These are phyloP conservation scores for Copsychus sechellarum DNA, from an alignment of 2,113 vertebrate genomes.

Conservation along the genomic window DNA sequence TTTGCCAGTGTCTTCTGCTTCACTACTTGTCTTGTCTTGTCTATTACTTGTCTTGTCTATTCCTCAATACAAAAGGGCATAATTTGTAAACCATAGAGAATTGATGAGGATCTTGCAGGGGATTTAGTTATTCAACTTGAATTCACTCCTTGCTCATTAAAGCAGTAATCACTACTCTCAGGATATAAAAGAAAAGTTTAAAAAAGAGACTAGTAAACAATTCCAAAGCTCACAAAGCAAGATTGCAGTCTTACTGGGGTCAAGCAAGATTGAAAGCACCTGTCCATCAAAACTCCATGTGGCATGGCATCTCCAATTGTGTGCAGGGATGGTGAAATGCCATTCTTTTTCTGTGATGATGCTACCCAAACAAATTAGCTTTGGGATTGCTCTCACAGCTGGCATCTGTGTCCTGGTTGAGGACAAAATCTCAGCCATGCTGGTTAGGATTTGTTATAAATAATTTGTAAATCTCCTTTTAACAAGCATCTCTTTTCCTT, in stretches of 20 bases:
- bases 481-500: neutral
- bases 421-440: neutral
- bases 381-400: neutral
- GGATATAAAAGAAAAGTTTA: neutral
- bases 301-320: neutral
- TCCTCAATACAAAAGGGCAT: neutral
- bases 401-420: neutral
- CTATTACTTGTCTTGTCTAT: neutral
- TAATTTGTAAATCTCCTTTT: neutral
- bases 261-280: neutral
- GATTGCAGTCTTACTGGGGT: neutral
- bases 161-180: neutral
- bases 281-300: neutral
- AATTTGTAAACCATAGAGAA: neutral
- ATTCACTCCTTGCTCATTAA: neutral
- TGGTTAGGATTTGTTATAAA: neutral
- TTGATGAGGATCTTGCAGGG: neutral
- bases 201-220: neutral
- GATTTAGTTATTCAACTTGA: neutral
- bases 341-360: neutral
- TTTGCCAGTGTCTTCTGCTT: neutral
- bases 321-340: accelerated
- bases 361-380: neutral
- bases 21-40: neutral
- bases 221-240: neutral